Evolutionary conservation across 2,888 invertebrate genomes (phyloP), one percentile per base, ranked within the genome.

Genomic region (Drosophila kambysellisi): DNA sequence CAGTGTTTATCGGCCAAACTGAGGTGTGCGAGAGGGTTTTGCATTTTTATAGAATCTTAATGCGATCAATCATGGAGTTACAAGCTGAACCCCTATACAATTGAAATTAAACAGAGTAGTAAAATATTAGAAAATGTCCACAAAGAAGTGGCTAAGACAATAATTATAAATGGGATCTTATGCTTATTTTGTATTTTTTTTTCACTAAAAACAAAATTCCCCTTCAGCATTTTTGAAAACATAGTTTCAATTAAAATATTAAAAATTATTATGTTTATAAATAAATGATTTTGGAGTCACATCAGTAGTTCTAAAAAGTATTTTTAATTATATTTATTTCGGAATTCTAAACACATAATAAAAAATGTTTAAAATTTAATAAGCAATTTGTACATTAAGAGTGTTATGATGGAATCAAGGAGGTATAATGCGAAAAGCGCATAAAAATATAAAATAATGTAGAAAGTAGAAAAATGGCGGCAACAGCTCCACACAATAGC

Each of bases 401-500:
- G 51, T 52, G 66, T 65, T 71, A 73, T 69, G 79, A 50, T 25
- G 20, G 20, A 25, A 25, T 25, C 20, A 25, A 25, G 20, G 20
- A 25, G 20, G 20, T 25, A 25, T 68, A 76, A 70, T 78, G 63
- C 68, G 63, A 70, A 62, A 64, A 81, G 79, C 35, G 65, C 54
- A 67, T 68, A 57, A 66, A 56, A 59, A 52, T 41, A 33, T 32
- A 51, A 63, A 67, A 25, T 53, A 39, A 57, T 37, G 33, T 5
- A 35, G 67, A 61, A 39, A 50, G 41, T 4, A n/a, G 48, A 39
- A 50, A 56, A 52, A 37, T 52, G 66, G 46, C 57, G 52, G 50
- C 75, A 68, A 60, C 63, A 68, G 75, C 70, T 59, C 43, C 20
- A 62, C 59, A 76, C 64, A 76, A 79, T 79, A 65, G 57, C 15